Percentiles rank a stretch among this genome's conserved stretches.
Evolutionary conservation across 2,797 vertebrate species (phyloP).

Genomic region (Coreius guichenoti): DNA sequence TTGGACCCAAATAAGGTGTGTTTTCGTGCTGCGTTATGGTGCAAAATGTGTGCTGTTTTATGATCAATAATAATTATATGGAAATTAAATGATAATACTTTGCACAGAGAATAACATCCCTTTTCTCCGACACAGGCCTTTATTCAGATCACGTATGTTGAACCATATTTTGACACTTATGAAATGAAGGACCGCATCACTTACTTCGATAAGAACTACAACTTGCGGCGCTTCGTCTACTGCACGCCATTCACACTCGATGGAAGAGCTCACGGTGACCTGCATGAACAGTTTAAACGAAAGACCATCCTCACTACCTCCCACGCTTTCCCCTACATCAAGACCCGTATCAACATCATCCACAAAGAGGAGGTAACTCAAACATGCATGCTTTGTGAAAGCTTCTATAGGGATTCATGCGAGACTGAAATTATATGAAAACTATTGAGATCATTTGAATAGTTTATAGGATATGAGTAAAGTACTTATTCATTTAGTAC

Average conservation of each 20-base stretch:
- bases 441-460: background rate
- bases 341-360: constrained; percentile 97
- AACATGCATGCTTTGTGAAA: background rate
- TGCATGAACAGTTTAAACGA: constrained; percentile 97
- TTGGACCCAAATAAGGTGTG: constrained; percentile 94
- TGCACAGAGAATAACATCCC: background rate
- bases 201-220: constrained; percentile 99
- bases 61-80: background rate
- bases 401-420: background rate
- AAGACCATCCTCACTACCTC: constrained; percentile 97
- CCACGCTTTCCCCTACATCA: constrained; percentile 98
- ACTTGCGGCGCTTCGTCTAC: constrained; percentile 96
- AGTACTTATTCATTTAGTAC: background rate
- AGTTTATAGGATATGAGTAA: background rate
- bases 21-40: background rate
- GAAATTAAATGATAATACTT: background rate
- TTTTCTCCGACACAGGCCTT: constrained; percentile 82
- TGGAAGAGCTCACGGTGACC: constrained; percentile 93
- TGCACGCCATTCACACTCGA: constrained; percentile 98
- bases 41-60: background rate
- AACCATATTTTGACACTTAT: constrained; percentile 97
- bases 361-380: constrained; percentile 93
- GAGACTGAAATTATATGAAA: background rate
- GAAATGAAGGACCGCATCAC: constrained; percentile 99
- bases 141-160: constrained; percentile 97